Conservation (phyloP, 2,888 invertebrate species). For the Amblyjoppa proteus region DNA sequence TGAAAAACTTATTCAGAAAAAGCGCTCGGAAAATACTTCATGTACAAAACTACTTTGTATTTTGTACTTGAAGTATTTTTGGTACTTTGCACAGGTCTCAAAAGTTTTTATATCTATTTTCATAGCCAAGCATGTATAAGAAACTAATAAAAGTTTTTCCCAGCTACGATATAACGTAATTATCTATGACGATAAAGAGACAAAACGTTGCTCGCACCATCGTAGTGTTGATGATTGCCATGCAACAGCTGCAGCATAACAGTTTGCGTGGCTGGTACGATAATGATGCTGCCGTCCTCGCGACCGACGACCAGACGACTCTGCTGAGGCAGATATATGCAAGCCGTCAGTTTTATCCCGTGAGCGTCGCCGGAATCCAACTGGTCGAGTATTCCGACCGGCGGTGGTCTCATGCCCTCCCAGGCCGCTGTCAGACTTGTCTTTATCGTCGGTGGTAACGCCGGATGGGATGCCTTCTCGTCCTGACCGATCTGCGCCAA, state of each 20-base stretch:
- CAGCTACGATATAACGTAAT: background rate
- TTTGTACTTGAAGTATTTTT: too few species aligned
- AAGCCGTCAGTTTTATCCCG: slow-evolving; percentile 94
- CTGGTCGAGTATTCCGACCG: slow-evolving; percentile 96
- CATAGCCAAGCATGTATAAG: too few species aligned
- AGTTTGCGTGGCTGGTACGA: slow-evolving; percentile 97
- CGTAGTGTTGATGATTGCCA: slow-evolving; percentile 93
- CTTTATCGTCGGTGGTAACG: slow-evolving; percentile 91
- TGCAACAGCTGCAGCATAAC: slow-evolving; percentile 96
- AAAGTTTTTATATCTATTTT: too few species aligned
- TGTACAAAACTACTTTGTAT: too few species aligned
- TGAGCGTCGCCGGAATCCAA: slow-evolving; percentile 91
- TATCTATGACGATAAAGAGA: background rate
- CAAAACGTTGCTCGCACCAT: slow-evolving; percentile 86
- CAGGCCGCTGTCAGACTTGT: slow-evolving; percentile 95
- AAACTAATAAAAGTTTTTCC: background rate
- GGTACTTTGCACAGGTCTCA: too few species aligned
- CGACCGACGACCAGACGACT: slow-evolving; percentile 97
- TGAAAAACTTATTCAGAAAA: too few species aligned
- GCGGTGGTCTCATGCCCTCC: slow-evolving; percentile 94
- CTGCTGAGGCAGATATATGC: slow-evolving; percentile 97
- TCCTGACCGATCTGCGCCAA: slow-evolving; percentile 88
- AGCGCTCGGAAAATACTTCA: too few species aligned
- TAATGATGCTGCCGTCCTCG: slow-evolving; percentile 98
- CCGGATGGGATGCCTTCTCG: slow-evolving; percentile 84